Evolutionary conservation across 2,113 vertebrate species (phyloP).

Genomic region (Chauna torquata): DNA sequence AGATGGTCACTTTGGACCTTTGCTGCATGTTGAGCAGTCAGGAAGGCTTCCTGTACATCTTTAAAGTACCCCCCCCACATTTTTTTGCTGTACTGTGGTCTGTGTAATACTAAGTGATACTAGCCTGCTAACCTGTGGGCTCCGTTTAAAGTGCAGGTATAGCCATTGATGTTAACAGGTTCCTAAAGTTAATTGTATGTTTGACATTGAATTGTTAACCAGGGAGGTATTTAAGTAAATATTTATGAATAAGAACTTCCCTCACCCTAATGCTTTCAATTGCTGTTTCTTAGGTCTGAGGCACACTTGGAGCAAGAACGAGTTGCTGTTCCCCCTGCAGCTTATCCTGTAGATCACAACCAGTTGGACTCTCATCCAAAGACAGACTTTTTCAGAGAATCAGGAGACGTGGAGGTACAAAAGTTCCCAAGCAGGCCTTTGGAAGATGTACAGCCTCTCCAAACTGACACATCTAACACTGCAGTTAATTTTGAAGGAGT

Average conservation of each 20-base stretch:
- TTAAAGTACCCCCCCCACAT: neutral
- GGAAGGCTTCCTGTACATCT: neutral
- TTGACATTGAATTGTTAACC: neutral
- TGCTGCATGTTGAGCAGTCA: neutral
- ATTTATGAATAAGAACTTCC: neutral
- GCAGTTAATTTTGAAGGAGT: slow-evolving; percentile 78
- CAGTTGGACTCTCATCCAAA: slow-evolving; percentile 85
- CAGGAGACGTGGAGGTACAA: slow-evolving; percentile 78
- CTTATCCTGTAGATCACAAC: slow-evolving; percentile 80
- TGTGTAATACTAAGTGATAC: neutral
- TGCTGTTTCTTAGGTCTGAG: slow-evolving; percentile 69
- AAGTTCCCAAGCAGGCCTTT: slow-evolving; percentile 81
- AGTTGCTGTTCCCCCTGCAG: slow-evolving; percentile 70
- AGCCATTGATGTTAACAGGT: neutral
- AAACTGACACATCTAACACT: slow-evolving; percentile 70
- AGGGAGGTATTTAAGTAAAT: neutral
- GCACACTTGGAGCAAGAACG: slow-evolving; percentile 72
- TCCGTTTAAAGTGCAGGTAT: neutral
- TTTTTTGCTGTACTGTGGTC: neutral
- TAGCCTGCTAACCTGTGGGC: neutral
- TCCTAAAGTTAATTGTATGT: neutral
- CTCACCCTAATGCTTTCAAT: neutral
- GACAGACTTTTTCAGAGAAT: slow-evolving; percentile 86
- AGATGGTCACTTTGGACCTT: neutral
- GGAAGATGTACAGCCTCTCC: slow-evolving; percentile 81